Conservation (phyloP, 2,113 vertebrate species). For the Sinocyclocheilus anophthalmus region DNA sequence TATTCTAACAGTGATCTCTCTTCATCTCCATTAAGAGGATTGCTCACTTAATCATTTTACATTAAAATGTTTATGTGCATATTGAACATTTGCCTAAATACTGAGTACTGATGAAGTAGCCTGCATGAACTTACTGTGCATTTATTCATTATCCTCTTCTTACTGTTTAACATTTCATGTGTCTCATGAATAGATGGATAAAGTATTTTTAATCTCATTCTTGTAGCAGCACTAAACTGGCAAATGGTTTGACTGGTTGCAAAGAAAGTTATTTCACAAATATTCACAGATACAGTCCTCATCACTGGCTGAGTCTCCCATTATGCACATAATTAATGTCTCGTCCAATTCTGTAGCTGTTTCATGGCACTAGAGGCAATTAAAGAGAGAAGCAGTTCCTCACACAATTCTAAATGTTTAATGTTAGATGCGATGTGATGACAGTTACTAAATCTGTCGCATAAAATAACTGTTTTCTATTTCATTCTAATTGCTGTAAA, state of each 20-base stretch:
- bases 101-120: not conserved
- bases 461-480: not conserved
- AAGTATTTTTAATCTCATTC: slow-evolving; percentile 6
- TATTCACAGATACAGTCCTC: not conserved
- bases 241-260: not conserved
- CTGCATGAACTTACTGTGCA: not conserved
- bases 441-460: not conserved
- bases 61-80: not conserved
- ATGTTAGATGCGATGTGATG: not conserved
- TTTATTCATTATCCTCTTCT: not conserved
- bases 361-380: not conserved
- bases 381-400: not conserved
- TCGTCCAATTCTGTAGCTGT: not conserved
- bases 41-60: not conserved
- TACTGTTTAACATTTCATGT: too few relatives aligned
- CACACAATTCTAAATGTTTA: not conserved
- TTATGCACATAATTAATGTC: slow-evolving; percentile 6
- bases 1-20: not conserved
- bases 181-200: not conserved
- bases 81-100: not conserved
- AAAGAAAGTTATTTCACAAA: not conserved
- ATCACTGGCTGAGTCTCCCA: not conserved
- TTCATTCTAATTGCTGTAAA: not conserved
- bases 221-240: not conserved
- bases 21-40: too few relatives aligned